phyloP scores from a whole-genome alignment of 2,888 invertebrate species.

The Tryphoninae sp. region DNA sequence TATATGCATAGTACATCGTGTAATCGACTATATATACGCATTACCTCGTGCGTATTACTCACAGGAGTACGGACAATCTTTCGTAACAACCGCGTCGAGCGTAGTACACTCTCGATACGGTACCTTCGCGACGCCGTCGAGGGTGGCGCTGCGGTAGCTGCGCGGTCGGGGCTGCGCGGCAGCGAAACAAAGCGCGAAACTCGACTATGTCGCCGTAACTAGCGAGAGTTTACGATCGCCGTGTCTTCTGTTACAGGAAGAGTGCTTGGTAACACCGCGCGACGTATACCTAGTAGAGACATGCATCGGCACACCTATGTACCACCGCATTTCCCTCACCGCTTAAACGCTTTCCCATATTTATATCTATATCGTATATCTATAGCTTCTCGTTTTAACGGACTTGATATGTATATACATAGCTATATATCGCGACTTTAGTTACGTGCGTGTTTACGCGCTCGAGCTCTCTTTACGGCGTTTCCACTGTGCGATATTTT shows the following conservation, averaged over 20 bases:
- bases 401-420: constrained; percentile 2
- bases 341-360: background rate
- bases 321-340: constrained; percentile 4
- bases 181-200: background rate
- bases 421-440: constrained; percentile 13
- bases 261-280: constrained; percentile 47
- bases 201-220: constrained; percentile 57
- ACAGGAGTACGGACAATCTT: too few species aligned
- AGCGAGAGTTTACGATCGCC: constrained; percentile 70
- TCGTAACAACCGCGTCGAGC: too few species aligned
- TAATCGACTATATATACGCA: too few species aligned
- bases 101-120: too few species aligned
- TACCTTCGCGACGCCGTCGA: background rate
- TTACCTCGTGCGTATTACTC: too few species aligned
- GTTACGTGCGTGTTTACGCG: constrained; percentile 59
- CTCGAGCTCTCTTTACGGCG: constrained; percentile 40
- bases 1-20: too few species aligned
- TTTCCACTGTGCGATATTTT: constrained; percentile 27
- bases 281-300: constrained; percentile 26
- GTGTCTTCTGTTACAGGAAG: constrained; percentile 68
- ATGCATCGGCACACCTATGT: constrained; percentile 24
- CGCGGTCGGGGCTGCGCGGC: background rate
- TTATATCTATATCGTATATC: background rate
- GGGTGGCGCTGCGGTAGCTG: background rate
- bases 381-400: constrained; percentile 17